phyloP scores from a whole-genome alignment of 1,140 invertebrate genomes.

The Gerris buenoi region DNA sequence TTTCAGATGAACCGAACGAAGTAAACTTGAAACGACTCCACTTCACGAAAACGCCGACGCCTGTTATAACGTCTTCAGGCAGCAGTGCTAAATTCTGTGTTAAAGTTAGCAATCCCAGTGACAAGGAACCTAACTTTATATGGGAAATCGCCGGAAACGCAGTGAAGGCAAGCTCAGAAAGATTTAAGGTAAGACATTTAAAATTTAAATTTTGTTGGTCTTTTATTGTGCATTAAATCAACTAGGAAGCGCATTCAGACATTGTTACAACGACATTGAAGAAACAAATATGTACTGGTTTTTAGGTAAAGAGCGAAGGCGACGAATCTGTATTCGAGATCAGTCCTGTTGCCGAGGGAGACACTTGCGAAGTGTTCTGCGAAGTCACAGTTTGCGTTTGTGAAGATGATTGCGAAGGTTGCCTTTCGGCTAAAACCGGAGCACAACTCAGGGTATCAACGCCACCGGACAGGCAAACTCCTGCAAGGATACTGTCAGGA shows the following conservation, averaged over 20 bases:
- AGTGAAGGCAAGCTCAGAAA: constrained; percentile 23
- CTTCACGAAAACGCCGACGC: constrained; percentile 33
- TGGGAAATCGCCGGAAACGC: constrained; percentile 34
- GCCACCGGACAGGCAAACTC: neutral
- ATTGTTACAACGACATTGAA: too few species aligned
- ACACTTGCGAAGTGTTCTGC: neutral
- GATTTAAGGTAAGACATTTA: constrained; percentile 28
- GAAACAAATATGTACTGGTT: too few species aligned
- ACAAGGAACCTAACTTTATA: constrained; percentile 26
- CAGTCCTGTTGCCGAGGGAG: neutral
- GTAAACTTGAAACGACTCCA: constrained; percentile 13
- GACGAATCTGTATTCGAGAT: neutral
- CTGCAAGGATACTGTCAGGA: constrained; percentile 39
- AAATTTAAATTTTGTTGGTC: too few species aligned
- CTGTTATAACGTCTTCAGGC: constrained; percentile 28
- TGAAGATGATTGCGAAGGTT: neutral
- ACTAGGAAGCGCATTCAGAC: too few species aligned
- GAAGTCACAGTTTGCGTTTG: neutral
- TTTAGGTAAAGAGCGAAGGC: neutral
- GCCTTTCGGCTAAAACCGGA: neutral
- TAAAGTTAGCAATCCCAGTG: constrained; percentile 22
- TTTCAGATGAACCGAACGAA: neutral
- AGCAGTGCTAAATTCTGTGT: constrained; percentile 33
- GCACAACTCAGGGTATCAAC: neutral
- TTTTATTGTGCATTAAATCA: too few species aligned